Evolutionary conservation across 2,113 vertebrate species (phyloP), one percentile per base, ranked within the genome.

Genomic region (Chaenocephalus aceratus): DNA sequence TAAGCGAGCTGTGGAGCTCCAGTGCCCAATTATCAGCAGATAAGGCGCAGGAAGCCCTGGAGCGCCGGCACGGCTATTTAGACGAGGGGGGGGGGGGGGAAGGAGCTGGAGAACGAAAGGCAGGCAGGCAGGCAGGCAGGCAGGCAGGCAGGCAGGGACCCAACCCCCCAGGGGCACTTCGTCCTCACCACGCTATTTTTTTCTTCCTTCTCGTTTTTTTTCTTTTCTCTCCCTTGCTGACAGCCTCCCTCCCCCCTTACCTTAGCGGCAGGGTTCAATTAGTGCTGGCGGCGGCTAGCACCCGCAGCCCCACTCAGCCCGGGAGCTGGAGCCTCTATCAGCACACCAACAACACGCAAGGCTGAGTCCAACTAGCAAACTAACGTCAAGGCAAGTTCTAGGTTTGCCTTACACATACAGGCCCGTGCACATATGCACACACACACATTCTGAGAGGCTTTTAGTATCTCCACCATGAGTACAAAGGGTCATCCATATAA

Each of bases 191-290:
- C 45, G 80, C 77, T 85, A 77, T 88, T 92, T 90, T 91, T 87
- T 88, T 67, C 44, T 63, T 70, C 51, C 60, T 41, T 34, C 46
- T 63, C 71, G 72, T 84, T 86, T 63, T 84, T 87, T 60, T 64
- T 14, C 76, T 75, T 75, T 83, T 79, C 75, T 72, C 86, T 85
- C 79, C 84, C 82, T 87, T 84, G 56, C 88, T 92, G 91, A 87
- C 88, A 92, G 84, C 80, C 74, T 16, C 69, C 84, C 59, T 6
- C 69, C 84, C 63, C 89, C 80, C 83, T 84, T 87, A 93, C 90
- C 89, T 94, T 88, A 92, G 92, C 89, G 93, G 90, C 93, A 94
- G 94, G 92, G 94, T 94, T 95, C 94, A 95, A 95, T 96, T 95
- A 96, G 91, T 88, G 84, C 93, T 86, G 84, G 89, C 83, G 92